Conservation (phyloP, 2,113 vertebrate genomes). For the Sciurus niger region DNA sequence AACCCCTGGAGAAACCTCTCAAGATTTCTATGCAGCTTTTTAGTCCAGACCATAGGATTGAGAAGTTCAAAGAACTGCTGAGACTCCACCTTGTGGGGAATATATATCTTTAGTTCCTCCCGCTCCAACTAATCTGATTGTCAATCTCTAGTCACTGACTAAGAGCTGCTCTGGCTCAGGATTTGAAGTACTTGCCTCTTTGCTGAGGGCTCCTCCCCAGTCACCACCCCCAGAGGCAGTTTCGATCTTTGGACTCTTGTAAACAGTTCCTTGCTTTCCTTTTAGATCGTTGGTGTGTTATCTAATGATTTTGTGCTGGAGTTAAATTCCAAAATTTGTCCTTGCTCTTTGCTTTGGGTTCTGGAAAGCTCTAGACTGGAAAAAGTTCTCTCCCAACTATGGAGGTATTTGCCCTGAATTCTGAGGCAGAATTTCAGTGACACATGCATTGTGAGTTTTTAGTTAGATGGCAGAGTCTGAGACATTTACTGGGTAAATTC, state of each 20-base stretch:
- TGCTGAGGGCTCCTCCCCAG: rapidly evolving
- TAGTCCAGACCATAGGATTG: neutral
- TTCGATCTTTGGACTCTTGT: neutral
- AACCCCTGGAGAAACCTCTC: neutral
- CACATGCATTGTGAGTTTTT: neutral
- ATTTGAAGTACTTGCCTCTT: neutral
- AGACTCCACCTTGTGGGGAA: constrained; percentile 58
- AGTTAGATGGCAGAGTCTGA: neutral
- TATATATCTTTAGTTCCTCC: constrained; percentile 66
- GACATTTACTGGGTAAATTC: neutral
- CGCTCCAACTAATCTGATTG: neutral
- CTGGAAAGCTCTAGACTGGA: neutral
- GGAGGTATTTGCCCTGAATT: neutral
- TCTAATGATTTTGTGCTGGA: neutral
- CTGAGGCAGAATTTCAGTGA: neutral
- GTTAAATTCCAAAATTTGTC: neutral
- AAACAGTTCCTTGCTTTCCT: neutral
- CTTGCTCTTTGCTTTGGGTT: neutral
- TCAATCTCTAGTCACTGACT: neutral
- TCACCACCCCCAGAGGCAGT: neutral
- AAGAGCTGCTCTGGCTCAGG: neutral
- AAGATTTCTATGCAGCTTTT: neutral
- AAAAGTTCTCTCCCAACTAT: neutral
- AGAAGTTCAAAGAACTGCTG: neutral
- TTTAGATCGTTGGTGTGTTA: neutral